Percentiles rank a stretch among this genome's conserved stretches.
These are phyloP conservation scores for Epinephelus moara DNA, from an alignment of 2,113 vertebrate species.

Conservation along the genomic window DNA sequence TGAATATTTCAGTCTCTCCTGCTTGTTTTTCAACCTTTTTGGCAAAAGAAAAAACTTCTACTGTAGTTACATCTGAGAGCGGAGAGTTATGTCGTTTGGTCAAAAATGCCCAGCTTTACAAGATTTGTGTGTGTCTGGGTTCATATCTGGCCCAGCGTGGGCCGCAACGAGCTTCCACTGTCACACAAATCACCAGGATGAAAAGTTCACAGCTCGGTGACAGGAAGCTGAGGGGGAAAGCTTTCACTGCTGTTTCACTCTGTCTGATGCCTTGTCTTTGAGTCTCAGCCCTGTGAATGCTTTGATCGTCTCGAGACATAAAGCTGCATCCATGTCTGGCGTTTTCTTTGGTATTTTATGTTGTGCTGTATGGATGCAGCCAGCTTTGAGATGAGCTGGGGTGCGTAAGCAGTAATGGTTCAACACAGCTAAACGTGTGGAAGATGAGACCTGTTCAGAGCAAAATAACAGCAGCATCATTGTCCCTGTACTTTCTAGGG, in stretches of 20 bases:
- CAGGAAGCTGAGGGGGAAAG: constrained; percentile 16
- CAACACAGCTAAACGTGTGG: neutral
- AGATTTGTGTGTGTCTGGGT: neutral
- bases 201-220: constrained; percentile 12
- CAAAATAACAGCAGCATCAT: neutral
- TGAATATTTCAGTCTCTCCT: constrained; percentile 12
- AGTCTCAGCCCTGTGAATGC: constrained; percentile 1
- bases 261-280: constrained; percentile 5
- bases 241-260: neutral
- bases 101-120: neutral
- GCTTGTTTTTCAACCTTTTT: neutral
- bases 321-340: neutral
- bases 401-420: neutral
- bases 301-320: constrained; percentile 15
- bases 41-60: neutral
- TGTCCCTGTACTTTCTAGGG: neutral
- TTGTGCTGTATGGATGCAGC: neutral
- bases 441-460: neutral
- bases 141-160: constrained; percentile 12
- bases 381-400: constrained; percentile 9
- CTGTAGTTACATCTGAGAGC: neutral
- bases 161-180: neutral
- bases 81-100: neutral
- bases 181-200: constrained; percentile 9
- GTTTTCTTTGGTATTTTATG: neutral